Conservation (phyloP, 2,888 invertebrate genomes). For the Heteropelma amictum region DNA sequence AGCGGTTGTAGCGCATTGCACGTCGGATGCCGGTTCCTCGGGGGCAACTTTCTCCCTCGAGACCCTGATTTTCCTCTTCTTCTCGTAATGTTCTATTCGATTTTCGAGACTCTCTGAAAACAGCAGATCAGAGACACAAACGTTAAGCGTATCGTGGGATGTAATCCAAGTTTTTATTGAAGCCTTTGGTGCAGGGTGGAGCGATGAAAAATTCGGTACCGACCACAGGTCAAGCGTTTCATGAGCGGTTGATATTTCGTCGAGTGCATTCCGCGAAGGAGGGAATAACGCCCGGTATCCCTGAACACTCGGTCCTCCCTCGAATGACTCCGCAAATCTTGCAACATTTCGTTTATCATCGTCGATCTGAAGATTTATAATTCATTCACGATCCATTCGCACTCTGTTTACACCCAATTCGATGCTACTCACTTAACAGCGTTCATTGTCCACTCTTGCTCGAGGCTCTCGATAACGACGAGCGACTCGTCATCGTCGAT, state of each 20-base stretch:
- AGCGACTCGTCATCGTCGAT: slow-evolving; percentile 81
- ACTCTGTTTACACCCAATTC: too few species aligned
- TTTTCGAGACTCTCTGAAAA: slow-evolving; percentile 90
- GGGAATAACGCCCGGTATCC: slow-evolving; percentile 80
- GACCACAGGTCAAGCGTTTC: slow-evolving; percentile 88
- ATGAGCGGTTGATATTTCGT: slow-evolving; percentile 87
- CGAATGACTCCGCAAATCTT: slow-evolving; percentile 77
- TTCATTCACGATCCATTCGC: too few species aligned
- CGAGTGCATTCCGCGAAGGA: slow-evolving; percentile 84
- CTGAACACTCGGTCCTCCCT: slow-evolving; percentile 62
- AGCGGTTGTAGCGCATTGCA: background rate
- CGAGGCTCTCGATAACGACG: slow-evolving; percentile 83
- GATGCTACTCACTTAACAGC: slow-evolving; percentile 86
- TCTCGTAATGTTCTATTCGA: slow-evolving; percentile 86
- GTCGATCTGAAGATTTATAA: slow-evolving; percentile 79
- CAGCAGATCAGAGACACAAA: slow-evolving; percentile 4
- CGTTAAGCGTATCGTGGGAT: slow-evolving; percentile 12
- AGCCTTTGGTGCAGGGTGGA: background rate
- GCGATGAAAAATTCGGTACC: slow-evolving; percentile 76
- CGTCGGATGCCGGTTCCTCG: background rate
- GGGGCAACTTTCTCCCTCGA: slow-evolving; percentile 12
- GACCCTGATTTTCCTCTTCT: slow-evolving; percentile 80
- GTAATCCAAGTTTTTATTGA: slow-evolving; percentile 11
- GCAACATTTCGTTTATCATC: slow-evolving; percentile 81
- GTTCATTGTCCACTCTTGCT: slow-evolving; percentile 86